Base-by-base conservation (phyloP, 1,140 invertebrate species). In the Phymastichus coffea region DNA sequence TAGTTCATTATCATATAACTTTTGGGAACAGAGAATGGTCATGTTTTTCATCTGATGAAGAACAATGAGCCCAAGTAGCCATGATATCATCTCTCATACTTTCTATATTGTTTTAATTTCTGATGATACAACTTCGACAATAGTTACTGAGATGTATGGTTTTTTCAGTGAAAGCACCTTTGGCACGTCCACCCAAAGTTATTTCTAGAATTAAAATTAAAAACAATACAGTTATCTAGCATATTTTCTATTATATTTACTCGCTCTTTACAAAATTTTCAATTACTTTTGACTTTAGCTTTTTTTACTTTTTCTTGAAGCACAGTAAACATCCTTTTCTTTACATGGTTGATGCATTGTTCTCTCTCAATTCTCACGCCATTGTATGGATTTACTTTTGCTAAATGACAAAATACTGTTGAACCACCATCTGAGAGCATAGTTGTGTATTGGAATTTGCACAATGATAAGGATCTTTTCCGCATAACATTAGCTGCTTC, bases 301-400 rank as follows among this genome's bases (percentile, higher is more conserved):
- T 14, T n/a, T 38, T 38, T 38, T n/a, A 38, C 35, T 38, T 14
- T 14, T 9, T 38, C 14, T 9, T 6, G 10, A 4, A 38, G 14
- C 4, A 3, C 4, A 14, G 35, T 38, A n/a, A 9, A 9, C 25
- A 51, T 53, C 61, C 65, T 63, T 56, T 70, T 72, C 25, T 48
- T 43, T 12, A 70, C 63, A 48, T 70, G 69, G 57, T 71, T 71
- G 4, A 71, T 15, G 20, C 70, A 72, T 44, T 72, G 66, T 57
- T 65, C 63, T 61, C 67, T 67, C 19, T 40, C 40, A 20, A 71
- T 63, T 48, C 56, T 28, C 12, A 63, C 48, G 20, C 60, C 41
- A 40, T 66, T 55, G 47, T 69, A 70, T 6, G 65, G 30, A 22
- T 66, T 51, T n/a, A 66, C 37, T 9, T 46, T 53, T 12, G 47